Percentiles rank a stretch among this genome's conserved stretches.
These are phyloP conservation scores for Atta cephalotes DNA, from an alignment of 1,140 invertebrate genomes.

Conservation along the genomic window DNA sequence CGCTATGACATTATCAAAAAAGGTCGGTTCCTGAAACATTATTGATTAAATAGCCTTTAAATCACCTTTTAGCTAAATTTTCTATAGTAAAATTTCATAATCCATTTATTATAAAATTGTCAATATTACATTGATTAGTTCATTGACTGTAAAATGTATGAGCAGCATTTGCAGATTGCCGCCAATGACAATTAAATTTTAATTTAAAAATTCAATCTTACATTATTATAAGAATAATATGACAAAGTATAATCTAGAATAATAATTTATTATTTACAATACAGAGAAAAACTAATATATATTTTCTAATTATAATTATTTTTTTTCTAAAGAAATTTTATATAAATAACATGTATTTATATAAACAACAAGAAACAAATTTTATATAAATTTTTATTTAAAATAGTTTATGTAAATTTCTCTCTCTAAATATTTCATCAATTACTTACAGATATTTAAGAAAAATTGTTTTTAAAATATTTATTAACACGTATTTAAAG, in stretches of 20 bases:
- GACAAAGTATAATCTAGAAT: not conserved
- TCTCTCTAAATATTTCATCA: not conserved
- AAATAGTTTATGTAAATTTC: not conserved
- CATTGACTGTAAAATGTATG: not conserved
- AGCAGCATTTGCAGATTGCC: not conserved
- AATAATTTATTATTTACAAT: not conserved
- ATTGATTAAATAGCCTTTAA: not conserved
- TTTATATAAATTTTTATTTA: conserved; percentile 11
- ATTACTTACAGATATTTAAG: not conserved
- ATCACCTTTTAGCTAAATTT: not conserved
- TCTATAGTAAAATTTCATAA: not conserved
- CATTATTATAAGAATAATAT: not conserved
- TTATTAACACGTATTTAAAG: not conserved
- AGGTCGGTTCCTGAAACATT: conserved; percentile 62
- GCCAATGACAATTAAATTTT: not conserved
- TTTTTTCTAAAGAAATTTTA: not conserved
- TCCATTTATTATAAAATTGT: conserved; percentile 2
- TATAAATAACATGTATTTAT: no score
- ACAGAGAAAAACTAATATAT: not conserved
- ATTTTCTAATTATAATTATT: not conserved
- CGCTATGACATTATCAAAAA: conserved; percentile 73
- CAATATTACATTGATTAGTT: not conserved
- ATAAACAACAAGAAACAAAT: not conserved
- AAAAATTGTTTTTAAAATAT: not conserved
- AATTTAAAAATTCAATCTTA: not conserved